Evolutionary conservation across 2,113 vertebrate genomes (phyloP).

Genomic region (Malurus alboscapulatus): DNA sequence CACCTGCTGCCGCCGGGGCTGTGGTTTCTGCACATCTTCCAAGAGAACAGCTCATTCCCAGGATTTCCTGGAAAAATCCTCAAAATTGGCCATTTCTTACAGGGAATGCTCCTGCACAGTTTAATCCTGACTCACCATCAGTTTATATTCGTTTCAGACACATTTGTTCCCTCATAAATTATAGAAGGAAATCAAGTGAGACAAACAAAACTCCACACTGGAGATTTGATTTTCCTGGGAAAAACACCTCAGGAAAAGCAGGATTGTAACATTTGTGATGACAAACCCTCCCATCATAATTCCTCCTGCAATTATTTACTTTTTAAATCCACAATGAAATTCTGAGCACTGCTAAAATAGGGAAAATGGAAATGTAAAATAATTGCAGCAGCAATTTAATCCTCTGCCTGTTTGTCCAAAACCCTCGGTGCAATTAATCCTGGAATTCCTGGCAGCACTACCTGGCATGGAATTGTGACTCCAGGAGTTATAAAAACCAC

Average conservation of each 20-base stretch:
- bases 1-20: neutral
- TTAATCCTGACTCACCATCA: too few relatives aligned
- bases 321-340: neutral
- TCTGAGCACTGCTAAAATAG: neutral
- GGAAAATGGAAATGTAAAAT: neutral
- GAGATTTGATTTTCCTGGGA: neutral
- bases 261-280: neutral
- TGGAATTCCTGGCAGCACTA: neutral
- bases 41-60: fast-evolving
- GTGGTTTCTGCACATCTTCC: neutral
- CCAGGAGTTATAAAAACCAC: neutral
- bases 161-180: neutral
- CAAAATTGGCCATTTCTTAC: neutral
- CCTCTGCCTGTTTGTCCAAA: neutral
- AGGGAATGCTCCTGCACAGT: neutral
- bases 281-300: neutral
- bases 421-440: neutral
- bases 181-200: neutral
- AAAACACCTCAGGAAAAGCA: neutral
- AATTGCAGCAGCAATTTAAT: neutral
- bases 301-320: neutral
- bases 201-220: neutral
- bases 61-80: neutral
- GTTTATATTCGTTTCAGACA: neutral
- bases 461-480: neutral